These are phyloP conservation scores for Tetrao urogallus DNA, from an alignment of 2,113 vertebrate genomes.

Conservation along the genomic window DNA sequence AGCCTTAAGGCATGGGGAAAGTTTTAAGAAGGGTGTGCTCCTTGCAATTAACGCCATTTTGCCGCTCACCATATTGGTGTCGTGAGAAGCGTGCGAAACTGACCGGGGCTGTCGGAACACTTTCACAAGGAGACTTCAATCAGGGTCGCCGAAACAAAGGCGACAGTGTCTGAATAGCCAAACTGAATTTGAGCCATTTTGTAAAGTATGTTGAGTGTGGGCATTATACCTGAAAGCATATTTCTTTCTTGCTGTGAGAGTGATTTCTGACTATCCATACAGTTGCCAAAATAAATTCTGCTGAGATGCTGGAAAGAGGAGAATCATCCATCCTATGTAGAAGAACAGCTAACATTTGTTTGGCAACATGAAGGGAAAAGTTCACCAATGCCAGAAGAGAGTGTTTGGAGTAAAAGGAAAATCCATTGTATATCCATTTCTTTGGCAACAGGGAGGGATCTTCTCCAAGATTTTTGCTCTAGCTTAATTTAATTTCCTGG, in stretches of 20 bases:
- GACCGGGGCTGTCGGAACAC: too few species aligned
- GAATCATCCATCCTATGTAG: constrained; percentile 26
- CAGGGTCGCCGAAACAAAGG: too few species aligned
- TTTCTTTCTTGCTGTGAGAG: constrained; percentile 38
- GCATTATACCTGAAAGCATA: constrained; percentile 12
- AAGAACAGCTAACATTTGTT: constrained; percentile 56
- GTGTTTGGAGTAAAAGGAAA: constrained; percentile 20
- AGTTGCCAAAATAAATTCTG: constrained; percentile 55
- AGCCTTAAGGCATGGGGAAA: too few species aligned
- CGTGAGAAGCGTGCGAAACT: too few species aligned
- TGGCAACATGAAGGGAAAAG: constrained; percentile 30
- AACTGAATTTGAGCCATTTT: constrained; percentile 31
- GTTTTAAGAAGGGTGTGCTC: too few species aligned
- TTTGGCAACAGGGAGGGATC: background rate
- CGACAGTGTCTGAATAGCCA: constrained; percentile 23
- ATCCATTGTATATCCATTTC: background rate
- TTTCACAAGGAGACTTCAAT: too few species aligned
- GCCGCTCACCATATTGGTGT: too few species aligned
- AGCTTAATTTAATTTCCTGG: background rate
- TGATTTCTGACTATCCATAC: background rate
- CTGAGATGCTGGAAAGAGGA: constrained; percentile 18
- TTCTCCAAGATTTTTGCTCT: background rate
- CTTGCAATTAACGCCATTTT: too few species aligned
- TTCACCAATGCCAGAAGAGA: constrained; percentile 10
- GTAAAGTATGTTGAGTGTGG: constrained; percentile 1